Evolutionary conservation across 2,888 invertebrate species (phyloP).

Genomic region (Laspeyria flexula): DNA sequence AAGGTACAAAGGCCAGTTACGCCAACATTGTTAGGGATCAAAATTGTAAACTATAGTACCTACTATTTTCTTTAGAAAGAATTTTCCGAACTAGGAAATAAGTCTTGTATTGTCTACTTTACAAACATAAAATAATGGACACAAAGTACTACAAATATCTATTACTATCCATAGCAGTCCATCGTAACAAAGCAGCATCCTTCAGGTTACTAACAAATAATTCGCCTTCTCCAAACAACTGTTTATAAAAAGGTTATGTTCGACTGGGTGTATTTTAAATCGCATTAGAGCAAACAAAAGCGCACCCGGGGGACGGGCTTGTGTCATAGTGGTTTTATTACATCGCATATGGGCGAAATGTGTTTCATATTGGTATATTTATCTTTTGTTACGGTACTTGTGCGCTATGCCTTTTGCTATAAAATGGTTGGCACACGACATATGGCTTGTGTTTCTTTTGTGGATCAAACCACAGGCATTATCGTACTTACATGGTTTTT

Average conservation of each 20-base stretch:
- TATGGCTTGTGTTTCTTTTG: not conserved
- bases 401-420: constrained; percentile 2
- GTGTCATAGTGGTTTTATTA: constrained; percentile 42
- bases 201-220: not conserved
- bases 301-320: constrained; percentile 13
- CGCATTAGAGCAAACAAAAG: constrained; percentile 41
- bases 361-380: constrained; percentile 43
- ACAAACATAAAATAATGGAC: too few relatives aligned
- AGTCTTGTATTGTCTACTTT: too few relatives aligned
- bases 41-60: too few relatives aligned
- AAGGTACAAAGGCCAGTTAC: too few relatives aligned
- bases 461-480: too few relatives aligned
- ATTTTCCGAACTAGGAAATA: too few relatives aligned
- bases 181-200: not conserved
- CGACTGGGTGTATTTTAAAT: constrained; percentile 37
- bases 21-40: too few relatives aligned
- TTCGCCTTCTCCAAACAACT: not conserved
- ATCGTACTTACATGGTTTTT: too few relatives aligned
- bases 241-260: constrained; percentile 17
- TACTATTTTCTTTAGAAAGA: too few relatives aligned
- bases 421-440: not conserved
- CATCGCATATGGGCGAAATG: constrained; percentile 39
- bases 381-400: constrained; percentile 12
- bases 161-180: too few relatives aligned
- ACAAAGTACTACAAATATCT: too few relatives aligned